A percentile compares a stretch with the other conserved stretches of the same genome.
These are phyloP conservation scores for Mamestra configurata DNA, from an alignment of 1,140 invertebrate species.

Conservation along the genomic window DNA sequence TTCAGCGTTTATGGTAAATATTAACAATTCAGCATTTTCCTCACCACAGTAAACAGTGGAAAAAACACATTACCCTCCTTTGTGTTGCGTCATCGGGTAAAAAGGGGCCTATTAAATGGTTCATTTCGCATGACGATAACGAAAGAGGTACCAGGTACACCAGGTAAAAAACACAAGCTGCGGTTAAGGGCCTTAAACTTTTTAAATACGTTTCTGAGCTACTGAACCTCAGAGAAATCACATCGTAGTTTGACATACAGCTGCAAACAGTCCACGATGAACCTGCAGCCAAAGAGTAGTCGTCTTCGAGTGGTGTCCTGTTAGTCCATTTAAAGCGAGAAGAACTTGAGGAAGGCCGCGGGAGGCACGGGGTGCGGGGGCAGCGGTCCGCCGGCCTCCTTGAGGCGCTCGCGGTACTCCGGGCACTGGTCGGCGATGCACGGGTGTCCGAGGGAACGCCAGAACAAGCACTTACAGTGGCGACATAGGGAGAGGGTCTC, in stretches of 20 bases:
- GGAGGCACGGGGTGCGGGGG: conserved; percentile 95
- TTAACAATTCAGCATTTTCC: background rate
- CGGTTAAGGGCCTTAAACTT: background rate
- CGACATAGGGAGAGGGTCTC: conserved; percentile 98
- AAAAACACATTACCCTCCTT: no score
- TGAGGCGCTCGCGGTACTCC: conserved; percentile 93
- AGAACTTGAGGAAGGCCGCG: conserved; percentile 96
- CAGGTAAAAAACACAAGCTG: background rate
- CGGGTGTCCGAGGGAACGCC: conserved; percentile 97
- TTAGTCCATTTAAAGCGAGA: conserved; percentile 92
- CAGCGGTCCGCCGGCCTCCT: conserved; percentile 93
- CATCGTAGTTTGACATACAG: no score
- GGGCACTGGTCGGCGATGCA: conserved; percentile 95
- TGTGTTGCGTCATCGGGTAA: no score
- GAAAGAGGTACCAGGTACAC: background rate
- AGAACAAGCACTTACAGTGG: conserved; percentile 98
- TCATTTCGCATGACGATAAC: background rate
- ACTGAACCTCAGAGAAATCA: no score
- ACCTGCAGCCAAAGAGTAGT: conserved; percentile 87
- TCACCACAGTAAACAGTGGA: background rate
- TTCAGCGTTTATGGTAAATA: conserved; percentile 3
- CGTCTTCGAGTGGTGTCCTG: background rate
- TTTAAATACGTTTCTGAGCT: background rate
- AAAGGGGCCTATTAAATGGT: background rate
- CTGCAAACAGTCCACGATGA: no score